Percentiles rank a stretch among this genome's conserved stretches.
Conservation (phyloP, 1,140 invertebrate species). For the Orussus abietinus region DNA sequence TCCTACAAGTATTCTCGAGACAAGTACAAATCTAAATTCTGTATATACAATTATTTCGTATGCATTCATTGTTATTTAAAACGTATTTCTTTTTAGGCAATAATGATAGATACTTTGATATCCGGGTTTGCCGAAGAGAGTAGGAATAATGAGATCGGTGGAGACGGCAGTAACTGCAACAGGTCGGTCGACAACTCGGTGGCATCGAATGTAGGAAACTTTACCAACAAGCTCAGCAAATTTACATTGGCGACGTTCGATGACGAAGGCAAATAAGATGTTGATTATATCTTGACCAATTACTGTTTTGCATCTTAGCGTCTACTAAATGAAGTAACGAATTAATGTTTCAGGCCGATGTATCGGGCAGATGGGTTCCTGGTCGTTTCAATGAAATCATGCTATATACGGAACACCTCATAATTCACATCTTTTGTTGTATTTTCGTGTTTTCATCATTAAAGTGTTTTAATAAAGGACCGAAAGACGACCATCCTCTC, state of each 20-base stretch:
- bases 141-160: slow-evolving; percentile 50
- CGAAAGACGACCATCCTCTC: slow-evolving; percentile 15
- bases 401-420: not conserved
- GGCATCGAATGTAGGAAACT: slow-evolving; percentile 48
- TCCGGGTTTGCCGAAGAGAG: slow-evolving; percentile 78
- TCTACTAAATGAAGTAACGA: not conserved
- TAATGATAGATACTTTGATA: slow-evolving; percentile 89
- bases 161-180: slow-evolving; percentile 27
- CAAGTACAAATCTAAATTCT: slow-evolving; percentile 53
- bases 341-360: slow-evolving; percentile 57
- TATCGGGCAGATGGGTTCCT: slow-evolving; percentile 71
- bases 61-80: slow-evolving; percentile 1
- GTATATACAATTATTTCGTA: slow-evolving; percentile 4
- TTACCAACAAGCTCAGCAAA: slow-evolving; percentile 83
- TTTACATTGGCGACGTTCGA: slow-evolving; percentile 85
- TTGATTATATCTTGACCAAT: slow-evolving; percentile 2
- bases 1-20: slow-evolving; percentile 83
- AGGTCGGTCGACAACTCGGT: slow-evolving; percentile 49
- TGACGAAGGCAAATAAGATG: slow-evolving; percentile 62
- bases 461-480: slow-evolving; percentile 4
- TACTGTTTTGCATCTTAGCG: not conserved
- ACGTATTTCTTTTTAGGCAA: slow-evolving; percentile 54
- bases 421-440: slow-evolving; percentile 10
- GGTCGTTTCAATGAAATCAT: slow-evolving; percentile 58
- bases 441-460: slow-evolving; percentile 7